Conservation (phyloP, 2,888 invertebrate species). For the Tuta absoluta region DNA sequence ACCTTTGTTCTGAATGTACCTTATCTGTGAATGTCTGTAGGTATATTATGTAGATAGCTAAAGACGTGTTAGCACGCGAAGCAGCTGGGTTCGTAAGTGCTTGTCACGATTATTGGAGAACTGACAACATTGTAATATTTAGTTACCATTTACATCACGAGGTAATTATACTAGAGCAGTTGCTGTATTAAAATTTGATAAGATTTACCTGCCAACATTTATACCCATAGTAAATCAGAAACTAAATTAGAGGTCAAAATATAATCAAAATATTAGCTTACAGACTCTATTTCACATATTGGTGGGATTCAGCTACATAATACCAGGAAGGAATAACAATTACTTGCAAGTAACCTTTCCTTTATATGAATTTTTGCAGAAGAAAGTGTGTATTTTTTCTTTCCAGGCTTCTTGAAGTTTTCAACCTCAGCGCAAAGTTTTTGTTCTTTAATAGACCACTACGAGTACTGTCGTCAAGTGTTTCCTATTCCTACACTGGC, state of each 20-base stretch:
- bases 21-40: no score
- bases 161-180: no score
- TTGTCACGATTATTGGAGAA: neutral
- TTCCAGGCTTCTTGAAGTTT: neutral
- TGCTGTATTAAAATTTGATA: no score
- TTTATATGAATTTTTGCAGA: neutral
- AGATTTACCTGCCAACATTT: no score
- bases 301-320: no score
- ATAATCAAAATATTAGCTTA: no score
- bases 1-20: no score
- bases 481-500: neutral
- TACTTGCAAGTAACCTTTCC: neutral
- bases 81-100: neutral
- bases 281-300: no score
- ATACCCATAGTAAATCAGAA: no score
- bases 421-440: neutral
- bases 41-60: neutral
- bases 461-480: neutral
- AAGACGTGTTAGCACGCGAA: neutral
- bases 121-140: neutral
- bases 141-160: neutral
- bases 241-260: no score
- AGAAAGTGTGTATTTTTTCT: neutral
- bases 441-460: neutral
- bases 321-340: no score